These are phyloP conservation scores for Mactra quadrangularis DNA, from an alignment of 1,140 invertebrate genomes.

Conservation along the genomic window DNA sequence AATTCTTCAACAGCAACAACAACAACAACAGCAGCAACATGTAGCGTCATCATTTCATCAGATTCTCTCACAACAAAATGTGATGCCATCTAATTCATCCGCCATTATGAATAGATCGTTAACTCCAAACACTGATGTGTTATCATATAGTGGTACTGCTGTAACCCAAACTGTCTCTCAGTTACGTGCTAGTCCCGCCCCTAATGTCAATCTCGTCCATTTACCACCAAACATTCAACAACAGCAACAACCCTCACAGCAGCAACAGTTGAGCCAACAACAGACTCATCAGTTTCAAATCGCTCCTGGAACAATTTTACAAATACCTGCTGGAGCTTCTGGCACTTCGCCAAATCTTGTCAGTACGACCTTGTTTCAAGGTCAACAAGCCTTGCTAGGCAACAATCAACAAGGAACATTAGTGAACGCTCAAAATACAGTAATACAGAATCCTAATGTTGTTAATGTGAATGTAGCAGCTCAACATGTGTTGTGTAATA, in stretches of 20 bases:
- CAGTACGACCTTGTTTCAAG: conserved; percentile 34
- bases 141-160: not conserved
- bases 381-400: conserved; percentile 56
- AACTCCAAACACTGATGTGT: conserved; percentile 19
- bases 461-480: conserved; percentile 77
- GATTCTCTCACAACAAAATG: not conserved
- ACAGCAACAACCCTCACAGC: conserved; percentile 25
- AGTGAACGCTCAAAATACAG: conserved; percentile 78
- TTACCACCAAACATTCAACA: conserved; percentile 54
- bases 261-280: conserved; percentile 30
- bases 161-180: conserved; percentile 24
- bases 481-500: conserved; percentile 73
- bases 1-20: conserved; percentile 47
- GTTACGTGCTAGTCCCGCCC: conserved; percentile 33
- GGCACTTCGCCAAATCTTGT: conserved; percentile 45
- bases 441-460: conserved; percentile 79
- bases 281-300: conserved; percentile 42
- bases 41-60: not conserved
- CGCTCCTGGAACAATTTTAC: conserved; percentile 59
- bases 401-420: conserved; percentile 59
- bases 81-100: not conserved
- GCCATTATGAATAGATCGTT: conserved; percentile 33
- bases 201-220: conserved; percentile 66
- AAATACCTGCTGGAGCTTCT: conserved; percentile 52
- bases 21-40: conserved; percentile 24